These are phyloP conservation scores for Drosophila pseudoananassae DNA, from an alignment of 1,140 invertebrate genomes.

Conservation along the genomic window DNA sequence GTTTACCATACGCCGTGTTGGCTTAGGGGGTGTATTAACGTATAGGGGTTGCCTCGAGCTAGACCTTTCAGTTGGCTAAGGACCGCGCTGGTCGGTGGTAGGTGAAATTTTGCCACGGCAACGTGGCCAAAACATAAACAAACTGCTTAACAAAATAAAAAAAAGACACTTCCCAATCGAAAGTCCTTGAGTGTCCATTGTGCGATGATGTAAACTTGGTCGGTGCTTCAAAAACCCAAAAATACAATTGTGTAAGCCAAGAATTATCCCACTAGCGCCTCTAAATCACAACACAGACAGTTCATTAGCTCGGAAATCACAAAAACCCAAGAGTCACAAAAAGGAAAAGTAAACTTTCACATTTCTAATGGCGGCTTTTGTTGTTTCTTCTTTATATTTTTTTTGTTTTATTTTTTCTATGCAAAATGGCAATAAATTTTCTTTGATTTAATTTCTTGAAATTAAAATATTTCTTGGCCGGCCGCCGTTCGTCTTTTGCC, in stretches of 20 bases:
- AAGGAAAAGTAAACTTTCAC: constrained; percentile 80
- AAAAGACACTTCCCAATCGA: constrained; percentile 45
- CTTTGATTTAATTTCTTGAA: constrained; percentile 74
- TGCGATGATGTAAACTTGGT: constrained; percentile 44
- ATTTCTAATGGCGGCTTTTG: constrained; percentile 63
- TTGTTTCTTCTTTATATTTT: constrained; percentile 11
- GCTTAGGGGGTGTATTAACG: constrained; percentile 29
- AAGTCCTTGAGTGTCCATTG: constrained; percentile 43
- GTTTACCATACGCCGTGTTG: constrained; percentile 60
- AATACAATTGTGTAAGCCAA: constrained; percentile 17
- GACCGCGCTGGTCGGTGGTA: constrained; percentile 31
- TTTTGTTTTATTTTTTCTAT: constrained; percentile 33
- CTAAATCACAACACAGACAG: constrained; percentile 44
- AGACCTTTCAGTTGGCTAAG: constrained; percentile 50
- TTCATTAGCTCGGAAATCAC: constrained; percentile 57
- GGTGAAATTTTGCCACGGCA: constrained; percentile 49
- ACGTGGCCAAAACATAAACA: constrained; percentile 48
- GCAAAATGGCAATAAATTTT: constrained; percentile 69
- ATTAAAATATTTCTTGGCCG: constrained; percentile 48
- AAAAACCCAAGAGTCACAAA: constrained; percentile 27
- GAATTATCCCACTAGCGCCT: constrained; percentile 28
- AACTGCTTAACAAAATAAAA: constrained; percentile 30
- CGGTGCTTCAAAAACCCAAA: neutral
- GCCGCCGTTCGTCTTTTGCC: neutral
- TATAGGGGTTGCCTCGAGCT: constrained; percentile 50